Base-by-base conservation (phyloP, 2,113 vertebrate species). In the Polypterus bichir region DNA sequence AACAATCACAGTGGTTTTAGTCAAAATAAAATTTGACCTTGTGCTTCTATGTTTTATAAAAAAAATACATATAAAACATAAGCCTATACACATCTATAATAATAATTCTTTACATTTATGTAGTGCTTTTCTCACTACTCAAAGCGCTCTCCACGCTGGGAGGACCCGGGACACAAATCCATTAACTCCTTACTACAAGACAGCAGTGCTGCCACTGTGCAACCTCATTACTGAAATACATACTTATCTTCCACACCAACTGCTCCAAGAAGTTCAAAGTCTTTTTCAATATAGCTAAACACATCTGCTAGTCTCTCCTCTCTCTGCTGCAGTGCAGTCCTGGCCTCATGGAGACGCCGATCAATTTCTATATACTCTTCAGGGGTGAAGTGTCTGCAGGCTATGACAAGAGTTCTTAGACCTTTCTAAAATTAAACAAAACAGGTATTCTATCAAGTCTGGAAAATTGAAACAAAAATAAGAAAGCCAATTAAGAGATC, bases 181-280 rank as follows among this genome's bases (percentile, higher is more conserved):
- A n/a, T n/a, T n/a, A n/a, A n/a, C n/a, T n/a, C n/a, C n/a, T n/a
- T n/a, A n/a, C n/a, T n/a, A n/a, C n/a, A n/a, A n/a, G n/a, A n/a
- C n/a, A n/a, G n/a, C n/a, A n/a, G n/a, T n/a, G n/a, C n/a, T n/a
- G 2, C 27, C 27, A 27, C 27, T 27, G 27, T 27, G 27, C 2
- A 27, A 27, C 27, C 27, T 27, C 27, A 27, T 27, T 27, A 27
- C 27, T 27, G 58, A 62, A 62, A 66, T 62, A 68, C 88, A 69
- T 87, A 93, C 94, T 89, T 96, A 83, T 98, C 94, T 77, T 99
- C 96, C n/a, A 99, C 94, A 64, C 89, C 96, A 1, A 94, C 96
- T 57, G 93, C 93, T 69, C 96, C 96, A 49, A 99, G 89, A 59
- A 99, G 62, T n/a, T 91, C 82, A 73, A 98, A 78, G 66, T 97